phyloP scores from a whole-genome alignment of 2,113 vertebrate species.

The Malurus cyaneus region DNA sequence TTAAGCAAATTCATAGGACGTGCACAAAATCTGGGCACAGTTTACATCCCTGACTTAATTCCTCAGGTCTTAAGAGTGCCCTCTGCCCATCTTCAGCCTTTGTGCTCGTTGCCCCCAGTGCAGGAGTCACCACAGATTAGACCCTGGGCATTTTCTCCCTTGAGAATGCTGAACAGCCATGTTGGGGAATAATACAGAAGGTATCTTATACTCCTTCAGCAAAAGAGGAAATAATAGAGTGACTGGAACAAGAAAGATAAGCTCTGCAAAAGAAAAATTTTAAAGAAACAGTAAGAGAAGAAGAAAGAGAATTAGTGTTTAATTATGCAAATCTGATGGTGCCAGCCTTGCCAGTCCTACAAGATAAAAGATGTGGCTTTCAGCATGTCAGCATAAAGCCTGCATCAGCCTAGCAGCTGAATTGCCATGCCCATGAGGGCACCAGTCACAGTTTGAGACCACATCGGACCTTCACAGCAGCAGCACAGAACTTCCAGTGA shows the following conservation, averaged over 20 bases:
- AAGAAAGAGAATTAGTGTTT: not conserved
- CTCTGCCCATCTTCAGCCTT: not conserved
- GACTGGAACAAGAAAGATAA: not conserved
- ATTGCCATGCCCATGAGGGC: not conserved
- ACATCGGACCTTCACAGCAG: not conserved
- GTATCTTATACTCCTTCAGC: not conserved
- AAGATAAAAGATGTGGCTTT: not conserved
- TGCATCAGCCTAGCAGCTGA: not conserved
- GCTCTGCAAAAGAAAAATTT: not conserved
- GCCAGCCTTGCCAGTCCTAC: not conserved
- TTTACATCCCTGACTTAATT: not conserved
- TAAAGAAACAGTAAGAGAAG: not conserved
- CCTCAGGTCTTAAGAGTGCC: not conserved
- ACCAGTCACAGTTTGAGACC: not conserved
- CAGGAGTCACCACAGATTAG: not conserved
- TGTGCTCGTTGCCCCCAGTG: not conserved
- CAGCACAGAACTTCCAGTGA: not conserved
- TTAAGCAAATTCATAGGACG: not conserved
- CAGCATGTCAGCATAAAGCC: not conserved
- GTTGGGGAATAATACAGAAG: not conserved
- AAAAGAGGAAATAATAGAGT: not conserved
- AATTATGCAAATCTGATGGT: not conserved
- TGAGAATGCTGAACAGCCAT: not conserved
- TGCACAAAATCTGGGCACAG: not conserved
- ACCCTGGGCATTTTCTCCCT: not conserved